These are phyloP conservation scores for Drosophila antonietae DNA, from an alignment of 2,888 invertebrate species.

Conservation along the genomic window DNA sequence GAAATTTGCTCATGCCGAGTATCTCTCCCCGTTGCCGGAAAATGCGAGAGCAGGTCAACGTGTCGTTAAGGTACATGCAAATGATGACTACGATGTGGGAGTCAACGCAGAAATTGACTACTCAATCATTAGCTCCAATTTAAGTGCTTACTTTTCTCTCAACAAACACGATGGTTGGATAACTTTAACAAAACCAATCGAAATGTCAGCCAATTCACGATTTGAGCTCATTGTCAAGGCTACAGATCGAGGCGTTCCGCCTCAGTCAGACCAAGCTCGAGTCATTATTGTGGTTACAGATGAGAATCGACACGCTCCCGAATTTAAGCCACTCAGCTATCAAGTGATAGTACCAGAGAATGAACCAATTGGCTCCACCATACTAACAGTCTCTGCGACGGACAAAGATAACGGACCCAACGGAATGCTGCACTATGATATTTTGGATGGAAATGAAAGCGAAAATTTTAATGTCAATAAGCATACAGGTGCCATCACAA, in stretches of 20 bases:
- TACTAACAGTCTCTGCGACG: constrained; percentile 92
- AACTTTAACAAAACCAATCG: constrained; percentile 87
- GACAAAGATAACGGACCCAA: constrained; percentile 96
- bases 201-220: constrained; percentile 86
- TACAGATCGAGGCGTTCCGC: constrained; percentile 94
- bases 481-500: constrained; percentile 91
- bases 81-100: constrained; percentile 92
- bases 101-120: constrained; percentile 96
- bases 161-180: constrained; percentile 94
- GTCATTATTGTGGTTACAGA: constrained; percentile 93
- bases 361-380: constrained; percentile 93
- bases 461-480: constrained; percentile 92
- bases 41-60: constrained; percentile 89
- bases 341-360: constrained; percentile 97
- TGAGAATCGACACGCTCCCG: constrained; percentile 92
- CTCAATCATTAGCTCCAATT: constrained; percentile 90
- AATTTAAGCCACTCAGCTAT: constrained; percentile 93
- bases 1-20: constrained; percentile 90
- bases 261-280: constrained; percentile 91
- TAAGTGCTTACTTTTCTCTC: constrained; percentile 90
- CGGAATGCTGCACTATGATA: constrained; percentile 93
- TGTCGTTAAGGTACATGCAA: constrained; percentile 90
- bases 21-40: constrained; percentile 93
- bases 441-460: constrained; percentile 92
- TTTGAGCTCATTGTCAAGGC: constrained; percentile 91